Base-by-base conservation (phyloP, 35 echinoderm and acorn worm genomes). In the Heliocidaris tuberculata region DNA sequence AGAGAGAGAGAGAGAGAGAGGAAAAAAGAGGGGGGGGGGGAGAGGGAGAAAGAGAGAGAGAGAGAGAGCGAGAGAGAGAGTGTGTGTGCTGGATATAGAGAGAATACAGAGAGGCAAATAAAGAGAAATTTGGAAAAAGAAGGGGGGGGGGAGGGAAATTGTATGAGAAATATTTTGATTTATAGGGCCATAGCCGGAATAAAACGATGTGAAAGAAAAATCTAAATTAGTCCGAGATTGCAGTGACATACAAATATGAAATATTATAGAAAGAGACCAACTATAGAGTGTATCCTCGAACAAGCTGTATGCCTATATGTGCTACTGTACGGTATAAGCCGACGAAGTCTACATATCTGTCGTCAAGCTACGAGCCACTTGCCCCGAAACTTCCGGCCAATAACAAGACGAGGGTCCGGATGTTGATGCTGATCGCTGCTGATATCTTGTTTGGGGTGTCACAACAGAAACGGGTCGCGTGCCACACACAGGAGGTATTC, bases 331-430 rank as follows among this genome's bases (percentile, higher is more conserved):
- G 0, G 1, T 42, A 42, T 27, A 9, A 78, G 65, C 65, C 65
- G 19, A n/a, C 27, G 21, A n/a, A 78, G 65, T 19, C 21, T 89
- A 47, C 87, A 2, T 9, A 48, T 89, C 87, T 89, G 87, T 89
- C 87, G 31, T 89, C 87, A 27, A 32, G 47, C 87, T 48, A 89
- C 31, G 87, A 89, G 87, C 31, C 87, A 89, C 87, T 89, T 89
- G 87, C 87, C 87, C 87, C 2, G 31, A 89, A 89, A 89, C 87
- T 89, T 89, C 87, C 87, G 31, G 87, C 47, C 87, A 89, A 89
- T 89, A 89, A 89, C 32, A 89, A 48, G 87, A 32, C 47, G 31
- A 32, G 87, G 31, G 32, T 32, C 87, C 47, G 87, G 31, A 47
- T 48, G 87, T 89, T 89, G 65, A 78, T 78, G 21, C 19, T 78